Percentiles rank a stretch among this genome's conserved stretches.
These are phyloP conservation scores for Heliconius melpomene DNA, from an alignment of 1,140 invertebrate genomes.

Conservation along the genomic window DNA sequence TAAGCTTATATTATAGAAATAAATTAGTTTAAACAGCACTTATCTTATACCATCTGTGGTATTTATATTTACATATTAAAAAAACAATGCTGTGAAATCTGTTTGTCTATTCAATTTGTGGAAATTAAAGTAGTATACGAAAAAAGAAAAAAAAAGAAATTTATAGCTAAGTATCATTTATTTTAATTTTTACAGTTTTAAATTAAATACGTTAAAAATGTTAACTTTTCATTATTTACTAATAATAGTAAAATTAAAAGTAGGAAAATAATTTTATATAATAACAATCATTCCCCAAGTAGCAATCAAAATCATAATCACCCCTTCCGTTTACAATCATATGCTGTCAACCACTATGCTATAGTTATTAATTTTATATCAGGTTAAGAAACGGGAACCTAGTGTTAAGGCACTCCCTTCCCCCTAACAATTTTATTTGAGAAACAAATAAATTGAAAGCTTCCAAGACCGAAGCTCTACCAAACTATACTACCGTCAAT, in stretches of 20 bases:
- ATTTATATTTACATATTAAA: neutral
- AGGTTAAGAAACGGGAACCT: too few species aligned
- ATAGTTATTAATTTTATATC: too few species aligned
- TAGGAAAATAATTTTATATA: too few species aligned
- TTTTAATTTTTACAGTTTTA: neutral
- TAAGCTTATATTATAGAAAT: slow-evolving; percentile 1
- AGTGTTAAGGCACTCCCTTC: too few species aligned
- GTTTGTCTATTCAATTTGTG: slow-evolving; percentile 7
- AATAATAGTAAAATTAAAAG: too few species aligned
- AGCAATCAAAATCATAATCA: too few species aligned
- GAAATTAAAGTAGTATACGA: neutral
- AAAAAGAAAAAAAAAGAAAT: neutral
- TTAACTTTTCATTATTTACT: too few species aligned
- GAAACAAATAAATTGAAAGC: neutral
- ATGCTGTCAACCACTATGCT: too few species aligned
- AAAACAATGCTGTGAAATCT: slow-evolving; percentile 10
- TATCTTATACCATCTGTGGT: neutral
- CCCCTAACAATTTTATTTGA: too few species aligned
- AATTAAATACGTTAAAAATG: too few species aligned
- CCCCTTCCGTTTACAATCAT: too few species aligned
- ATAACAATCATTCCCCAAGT: too few species aligned
- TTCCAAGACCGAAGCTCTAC: neutral
- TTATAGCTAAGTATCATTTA: neutral
- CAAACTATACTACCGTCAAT: slow-evolving; percentile 18
- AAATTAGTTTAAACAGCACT: neutral